Base-by-base conservation (phyloP, 1,140 invertebrate genomes). In the Metaphire vulgaris region DNA sequence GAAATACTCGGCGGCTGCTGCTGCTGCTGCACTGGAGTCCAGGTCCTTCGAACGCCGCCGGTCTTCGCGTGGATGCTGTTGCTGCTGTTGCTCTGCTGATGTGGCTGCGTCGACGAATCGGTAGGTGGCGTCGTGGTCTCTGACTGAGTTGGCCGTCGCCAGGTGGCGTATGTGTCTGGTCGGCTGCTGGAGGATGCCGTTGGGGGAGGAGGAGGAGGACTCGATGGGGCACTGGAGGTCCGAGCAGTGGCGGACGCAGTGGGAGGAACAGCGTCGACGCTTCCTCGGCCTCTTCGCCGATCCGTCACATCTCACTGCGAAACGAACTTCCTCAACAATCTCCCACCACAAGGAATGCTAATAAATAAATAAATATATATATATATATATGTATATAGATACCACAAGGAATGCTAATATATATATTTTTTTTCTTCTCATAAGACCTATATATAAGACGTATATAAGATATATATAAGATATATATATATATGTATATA, bases 321-420 rank as follows among this genome's bases (percentile, higher is more conserved):
- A 96, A 30, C 93, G 88, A 69, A 98, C 87, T 87, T 98, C 96
- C 86, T 97, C 92, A 6, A 91, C 92, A 94, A 98, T 97, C 88
- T 98, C 95, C 1, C 93, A 92, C 85, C 95, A 98, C 33, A 97
- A 85, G 6, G 94, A 95, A 89, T 96, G 93, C 82, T 92, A 89
- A 1, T 87, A 81, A 41, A 72, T 16, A 56, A 56, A 21, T 56
- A 56, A 56, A 56, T 56, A 21, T 56, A 56, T 12, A 12, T 56
- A 56, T 56, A 56, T 21, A 56, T 21, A 56, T 56, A 12, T 56
- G 6, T 56, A 56, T 56, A 56, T 56, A 56, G 41, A 6, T 12
- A 56, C 41, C 41, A n/a, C n/a, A n/a, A n/a, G n/a, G n/a, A n/a
- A n/a, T n/a, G n/a, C n/a, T n/a, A n/a, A n/a, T n/a, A n/a, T n/a